Evolutionary conservation across 2,888 invertebrate genomes (phyloP), one percentile per base, ranked within the genome.

Genomic region (Spodoptera littoralis): DNA sequence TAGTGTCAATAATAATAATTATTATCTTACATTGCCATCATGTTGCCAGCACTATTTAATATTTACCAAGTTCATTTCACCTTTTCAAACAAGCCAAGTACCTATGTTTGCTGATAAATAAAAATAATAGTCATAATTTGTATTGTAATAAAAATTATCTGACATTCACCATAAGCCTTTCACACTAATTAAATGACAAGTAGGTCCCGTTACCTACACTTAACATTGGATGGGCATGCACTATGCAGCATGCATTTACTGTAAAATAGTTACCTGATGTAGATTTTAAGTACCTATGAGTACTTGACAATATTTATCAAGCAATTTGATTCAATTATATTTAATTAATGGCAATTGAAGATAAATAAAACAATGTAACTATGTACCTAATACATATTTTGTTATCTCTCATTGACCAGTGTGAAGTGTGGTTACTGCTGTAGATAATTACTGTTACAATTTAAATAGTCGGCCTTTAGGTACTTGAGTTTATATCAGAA

Each of bases 371-470:
- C 50, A 58, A 51, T 50, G 6, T 50, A 36, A 12, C 27, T 18
- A 18, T 1, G 18, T 4, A n/a, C n/a, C n/a, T n/a, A 27, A 27
- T 27, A 27, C 18, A 18, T 49, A 43, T 12, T 11, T 12, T 4
- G 3, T 66, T 71, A 64, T 57, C 64, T 12, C 0, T 61, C 46
- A 47, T 11, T n/a, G 8, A 50, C 53, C 56, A 71, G 58, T 57
- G 18, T 36, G 36, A 36, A 36, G 27, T 56, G 22, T 47, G n/a
- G 6, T 56, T 52, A 30, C 11, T 18, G 30, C 11, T 4, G n/a
- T 22, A 42, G 36, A 43, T 36, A 45, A 36, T n/a, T 22, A n/a
- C 2, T 50, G 45, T 13, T 11, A 6, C 59, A 41, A 56, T 42
- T 47, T 73, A 18, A 18, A 2, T 18, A n/a, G 1, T 41, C 30